A percentile compares a stretch with the other conserved stretches of the same genome.
phyloP scores from a whole-genome alignment of 2,888 invertebrate genomes.

The Xestia rhomboidea region DNA sequence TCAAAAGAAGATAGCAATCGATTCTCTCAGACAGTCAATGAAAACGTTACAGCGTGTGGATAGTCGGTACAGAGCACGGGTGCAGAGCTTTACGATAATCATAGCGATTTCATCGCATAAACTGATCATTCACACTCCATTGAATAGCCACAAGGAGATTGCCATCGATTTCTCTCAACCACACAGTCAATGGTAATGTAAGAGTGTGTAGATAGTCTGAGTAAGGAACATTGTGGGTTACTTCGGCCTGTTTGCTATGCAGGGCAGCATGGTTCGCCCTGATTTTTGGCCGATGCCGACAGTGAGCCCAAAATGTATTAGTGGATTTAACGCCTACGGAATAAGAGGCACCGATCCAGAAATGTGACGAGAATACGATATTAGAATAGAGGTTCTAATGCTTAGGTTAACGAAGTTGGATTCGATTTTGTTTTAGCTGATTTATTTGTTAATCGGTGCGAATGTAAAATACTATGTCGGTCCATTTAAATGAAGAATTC shows the following conservation, averaged over 20 bases:
- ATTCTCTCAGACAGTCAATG: conserved; percentile 38
- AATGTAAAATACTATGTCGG: neutral
- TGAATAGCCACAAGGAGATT: conserved; percentile 49
- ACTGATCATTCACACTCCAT: conserved; percentile 45
- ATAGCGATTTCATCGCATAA: conserved; percentile 27
- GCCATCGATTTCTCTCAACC: conserved; percentile 43
- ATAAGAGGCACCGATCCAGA: conserved; percentile 80
- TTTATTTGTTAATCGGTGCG: conserved; percentile 37
- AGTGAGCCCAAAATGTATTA: conserved; percentile 88
- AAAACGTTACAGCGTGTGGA: conserved; percentile 45
- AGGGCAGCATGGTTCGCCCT: conserved; percentile 82
- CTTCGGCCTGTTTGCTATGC: conserved; percentile 86
- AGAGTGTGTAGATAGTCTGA: conserved; percentile 44
- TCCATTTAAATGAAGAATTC: neutral
- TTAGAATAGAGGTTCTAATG: conserved; percentile 68
- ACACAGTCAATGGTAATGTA: conserved; percentile 59
- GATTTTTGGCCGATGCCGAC: conserved; percentile 89
- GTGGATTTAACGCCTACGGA: conserved; percentile 86
- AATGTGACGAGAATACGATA: conserved; percentile 84
- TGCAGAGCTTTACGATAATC: conserved; percentile 29
- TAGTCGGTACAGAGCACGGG: conserved; percentile 29
- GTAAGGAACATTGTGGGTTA: conserved; percentile 41
- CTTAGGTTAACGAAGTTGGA: conserved; percentile 47
- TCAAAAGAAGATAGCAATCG: conserved; percentile 27
- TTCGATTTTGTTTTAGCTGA: conserved; percentile 41